Conservation (phyloP, 37 sponge, comb jelly and placozoan genomes). For the Eunapius fragilis region DNA sequence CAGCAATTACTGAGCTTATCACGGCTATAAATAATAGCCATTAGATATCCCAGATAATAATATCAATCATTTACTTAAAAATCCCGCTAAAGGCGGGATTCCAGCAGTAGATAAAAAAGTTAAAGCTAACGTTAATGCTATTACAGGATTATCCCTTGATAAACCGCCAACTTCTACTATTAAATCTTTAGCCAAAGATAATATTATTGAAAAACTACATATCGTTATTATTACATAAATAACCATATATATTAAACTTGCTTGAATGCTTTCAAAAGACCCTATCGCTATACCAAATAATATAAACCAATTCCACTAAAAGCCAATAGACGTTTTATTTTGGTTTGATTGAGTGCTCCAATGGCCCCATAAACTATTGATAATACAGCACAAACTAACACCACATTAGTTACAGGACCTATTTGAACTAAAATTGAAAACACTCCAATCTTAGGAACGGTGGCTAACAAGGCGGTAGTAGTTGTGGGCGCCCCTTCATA, state of each 20-base stretch:
- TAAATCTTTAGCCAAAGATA: conserved; percentile 48
- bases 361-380: conserved; percentile 74
- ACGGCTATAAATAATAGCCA: conserved; percentile 71
- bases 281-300: conserved; percentile 68
- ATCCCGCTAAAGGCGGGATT: conserved; percentile 72
- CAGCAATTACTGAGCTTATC: conserved; percentile 72
- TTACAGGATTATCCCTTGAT: conserved; percentile 71
- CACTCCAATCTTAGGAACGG: conserved; percentile 61
- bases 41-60: conserved; percentile 64
- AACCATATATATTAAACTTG: conserved; percentile 70
- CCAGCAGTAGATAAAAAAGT: conserved; percentile 71
- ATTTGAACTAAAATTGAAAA: conserved; percentile 75
- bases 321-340: conserved; percentile 75
- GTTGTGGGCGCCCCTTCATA: conserved; percentile 73
- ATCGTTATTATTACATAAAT: conserved; percentile 78
- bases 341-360: conserved; percentile 83
- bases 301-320: conserved; percentile 82
- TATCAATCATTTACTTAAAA: conserved; percentile 75
- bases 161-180: conserved; percentile 65
- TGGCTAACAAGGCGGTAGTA: conserved; percentile 59
- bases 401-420: conserved; percentile 50
- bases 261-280: conserved; percentile 75
- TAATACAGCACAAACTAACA: conserved; percentile 62
- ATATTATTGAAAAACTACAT: conserved; percentile 71
- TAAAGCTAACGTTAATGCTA: conserved; percentile 62